These are phyloP conservation scores for Drosophila peninsularis DNA, from an alignment of 2,888 invertebrate species.

Conservation along the genomic window DNA sequence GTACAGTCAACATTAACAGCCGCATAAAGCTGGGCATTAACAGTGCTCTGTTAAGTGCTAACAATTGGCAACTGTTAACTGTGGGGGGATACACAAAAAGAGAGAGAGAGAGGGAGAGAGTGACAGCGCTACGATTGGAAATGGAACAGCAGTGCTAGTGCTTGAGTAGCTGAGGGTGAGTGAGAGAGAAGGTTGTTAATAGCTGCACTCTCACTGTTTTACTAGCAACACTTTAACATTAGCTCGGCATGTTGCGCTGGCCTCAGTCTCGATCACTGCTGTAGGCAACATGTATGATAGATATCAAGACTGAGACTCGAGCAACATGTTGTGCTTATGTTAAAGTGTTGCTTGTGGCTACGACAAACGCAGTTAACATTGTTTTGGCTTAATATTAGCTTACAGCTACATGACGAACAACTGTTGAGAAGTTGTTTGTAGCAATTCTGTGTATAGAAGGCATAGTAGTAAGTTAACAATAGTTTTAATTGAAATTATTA, in stretches of 20 bases:
- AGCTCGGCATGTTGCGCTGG: no score
- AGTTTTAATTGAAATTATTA: not conserved
- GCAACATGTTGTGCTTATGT: not conserved
- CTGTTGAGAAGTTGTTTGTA: not conserved
- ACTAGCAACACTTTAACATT: not conserved
- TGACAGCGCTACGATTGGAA: not conserved
- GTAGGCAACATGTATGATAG: not conserved
- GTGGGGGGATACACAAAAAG: not conserved
- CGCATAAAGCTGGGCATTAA: constrained; percentile 23
- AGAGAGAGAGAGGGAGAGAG: not conserved
- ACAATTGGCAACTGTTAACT: constrained; percentile 26
- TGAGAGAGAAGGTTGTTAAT: not conserved
- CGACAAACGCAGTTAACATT: not conserved
- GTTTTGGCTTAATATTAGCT: not conserved
- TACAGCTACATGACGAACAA: not conserved
- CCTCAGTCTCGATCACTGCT: no score
- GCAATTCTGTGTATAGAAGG: no score
- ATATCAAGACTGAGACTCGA: not conserved
- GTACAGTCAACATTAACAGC: constrained; percentile 58
- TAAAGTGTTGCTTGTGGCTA: not conserved
- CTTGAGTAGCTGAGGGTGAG: not conserved
- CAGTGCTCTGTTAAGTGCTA: constrained; percentile 32
- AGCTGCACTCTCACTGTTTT: not conserved
- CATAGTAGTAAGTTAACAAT: not conserved
- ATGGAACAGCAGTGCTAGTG: not conserved